Evolutionary conservation across 2,888 invertebrate genomes (phyloP).

Genomic region (Pogonocherus hispidulus): DNA sequence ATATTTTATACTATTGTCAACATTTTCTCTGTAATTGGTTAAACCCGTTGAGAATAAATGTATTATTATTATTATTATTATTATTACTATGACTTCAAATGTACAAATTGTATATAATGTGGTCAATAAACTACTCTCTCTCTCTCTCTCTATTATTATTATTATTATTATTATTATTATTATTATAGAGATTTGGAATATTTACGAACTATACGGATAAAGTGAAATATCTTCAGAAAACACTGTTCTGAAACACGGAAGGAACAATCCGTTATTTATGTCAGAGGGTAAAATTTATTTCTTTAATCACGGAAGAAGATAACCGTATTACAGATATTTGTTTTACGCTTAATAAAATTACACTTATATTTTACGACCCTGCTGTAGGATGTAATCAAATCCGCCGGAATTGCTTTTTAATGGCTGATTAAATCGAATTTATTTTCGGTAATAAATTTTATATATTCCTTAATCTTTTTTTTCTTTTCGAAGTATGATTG

Average conservation of each 20-base stretch:
- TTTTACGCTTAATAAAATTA: constrained; percentile 34
- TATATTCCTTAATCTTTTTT: neutral
- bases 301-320: constrained; percentile 36
- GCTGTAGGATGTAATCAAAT: constrained; percentile 25
- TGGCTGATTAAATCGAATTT: constrained; percentile 14
- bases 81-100: too few species aligned
- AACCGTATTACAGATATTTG: constrained; percentile 35
- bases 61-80: too few species aligned
- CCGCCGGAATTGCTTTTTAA: constrained; percentile 15
- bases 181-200: too few species aligned
- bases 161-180: too few species aligned
- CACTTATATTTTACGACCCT: constrained; percentile 26
- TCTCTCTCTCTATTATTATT: too few species aligned
- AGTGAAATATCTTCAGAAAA: neutral
- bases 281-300: constrained; percentile 34
- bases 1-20: too few species aligned
- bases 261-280: constrained; percentile 35
- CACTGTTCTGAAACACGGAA: neutral
- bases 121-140: too few species aligned
- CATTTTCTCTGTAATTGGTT: too few species aligned
- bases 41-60: too few species aligned
- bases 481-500: neutral
- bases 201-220: too few species aligned
- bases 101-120: too few species aligned
- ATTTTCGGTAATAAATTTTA: constrained; percentile 19